Base-by-base conservation (phyloP, 2,113 vertebrate species). In the Prionailurus viverrinus region DNA sequence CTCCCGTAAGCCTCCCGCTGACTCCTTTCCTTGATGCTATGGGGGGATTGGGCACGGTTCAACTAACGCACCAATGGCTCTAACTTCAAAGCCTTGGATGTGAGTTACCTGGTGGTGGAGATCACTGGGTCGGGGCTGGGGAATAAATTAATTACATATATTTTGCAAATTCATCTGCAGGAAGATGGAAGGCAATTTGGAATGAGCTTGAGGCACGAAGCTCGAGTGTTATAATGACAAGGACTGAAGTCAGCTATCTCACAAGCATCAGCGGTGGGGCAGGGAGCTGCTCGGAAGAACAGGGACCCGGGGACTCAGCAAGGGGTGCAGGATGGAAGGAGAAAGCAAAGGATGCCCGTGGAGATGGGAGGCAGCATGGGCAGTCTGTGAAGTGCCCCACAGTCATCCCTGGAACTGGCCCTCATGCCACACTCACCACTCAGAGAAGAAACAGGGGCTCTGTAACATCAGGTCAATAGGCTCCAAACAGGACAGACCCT, bases 1-100 rank as follows among this genome's bases (percentile, higher is more conserved):
- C 15, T 51, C 19, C 12, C 0, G 0, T 3, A 23, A 31, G 6
- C 27, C 5, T 3, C 19, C 0, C 10, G 9, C 2, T 23, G 27
- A 3, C 5, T 65, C 53, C 29, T 25, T 45, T 68, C 41, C 74
- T 27, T 12, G 23, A 58, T 39, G n/a, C 10, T 2, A 5, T 0
- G 2, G 0, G 53, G 13, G 27, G 4, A 25, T 15, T 3, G 1
- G 19, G n/a, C n/a, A 8, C 0, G 58, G 31, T n/a, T 83, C 21
- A 25, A 6, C 2, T 19, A 39, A 23, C 7, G 21, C 13, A 23
- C 53, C 29, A 1, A 18, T 1, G 15, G n/a, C 3, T 8, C 78
- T 63, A 48, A n/a, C 3, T 48, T 86, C 51, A 58, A 16, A 74
- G 55, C 25, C 39, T 7, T 18, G 1, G n/a, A 6, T 36, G 14